phyloP scores from a whole-genome alignment of 2,113 vertebrate species.

The Chionis minor region DNA sequence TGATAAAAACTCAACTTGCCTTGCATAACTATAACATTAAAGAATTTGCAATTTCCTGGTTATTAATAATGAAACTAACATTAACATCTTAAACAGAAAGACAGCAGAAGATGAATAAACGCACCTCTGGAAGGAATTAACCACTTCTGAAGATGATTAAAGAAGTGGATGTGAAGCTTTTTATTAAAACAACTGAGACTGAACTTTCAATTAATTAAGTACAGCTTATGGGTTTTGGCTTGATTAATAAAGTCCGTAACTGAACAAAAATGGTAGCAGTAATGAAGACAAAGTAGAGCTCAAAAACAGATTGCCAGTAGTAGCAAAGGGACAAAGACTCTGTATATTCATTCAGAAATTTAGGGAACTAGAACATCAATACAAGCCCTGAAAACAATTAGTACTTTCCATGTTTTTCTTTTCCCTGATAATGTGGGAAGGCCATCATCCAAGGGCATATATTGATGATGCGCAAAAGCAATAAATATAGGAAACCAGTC shows the following conservation, averaged over 20 bases:
- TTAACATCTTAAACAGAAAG: constrained; percentile 21
- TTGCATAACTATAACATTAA: background rate
- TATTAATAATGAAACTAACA: constrained; percentile 26
- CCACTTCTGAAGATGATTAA: constrained; percentile 46
- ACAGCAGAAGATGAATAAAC: constrained; percentile 23
- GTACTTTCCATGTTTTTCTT: background rate
- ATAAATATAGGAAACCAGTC: background rate
- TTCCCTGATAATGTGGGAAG: background rate
- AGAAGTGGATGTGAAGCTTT: constrained; percentile 26
- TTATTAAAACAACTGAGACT: constrained; percentile 51
- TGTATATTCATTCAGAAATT: background rate
- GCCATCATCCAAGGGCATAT: background rate
- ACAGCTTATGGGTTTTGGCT: constrained; percentile 17
- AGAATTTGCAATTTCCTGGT: background rate
- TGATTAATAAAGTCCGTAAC: constrained; percentile 59
- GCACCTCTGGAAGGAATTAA: constrained; percentile 48
- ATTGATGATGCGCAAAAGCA: background rate
- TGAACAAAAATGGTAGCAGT: constrained; percentile 24
- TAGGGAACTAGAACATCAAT: background rate
- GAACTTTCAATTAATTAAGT: constrained; percentile 64
- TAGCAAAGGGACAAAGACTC: background rate
- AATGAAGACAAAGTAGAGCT: constrained; percentile 41
- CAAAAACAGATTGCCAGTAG: background rate
- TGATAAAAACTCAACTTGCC: background rate
- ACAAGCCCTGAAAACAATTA: constrained; percentile 18